Percentiles rank a stretch among this genome's conserved stretches.
Evolutionary conservation across 2,113 vertebrate genomes (phyloP).

Genomic region (Ptyas mucosa): DNA sequence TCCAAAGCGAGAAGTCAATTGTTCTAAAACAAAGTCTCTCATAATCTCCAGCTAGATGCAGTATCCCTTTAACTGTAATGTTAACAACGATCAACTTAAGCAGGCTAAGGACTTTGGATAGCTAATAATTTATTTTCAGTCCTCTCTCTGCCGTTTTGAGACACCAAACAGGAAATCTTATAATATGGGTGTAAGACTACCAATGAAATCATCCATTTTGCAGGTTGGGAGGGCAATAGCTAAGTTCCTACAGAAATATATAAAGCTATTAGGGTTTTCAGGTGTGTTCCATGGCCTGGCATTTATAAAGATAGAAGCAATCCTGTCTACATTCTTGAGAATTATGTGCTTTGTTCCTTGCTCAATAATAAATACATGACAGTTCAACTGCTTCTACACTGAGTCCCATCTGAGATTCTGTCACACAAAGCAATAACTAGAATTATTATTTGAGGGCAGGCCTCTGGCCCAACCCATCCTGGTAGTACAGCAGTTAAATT

Average conservation of each 20-base stretch:
- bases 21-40: background rate
- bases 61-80: background rate
- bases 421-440: no score
- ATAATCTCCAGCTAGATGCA: background rate
- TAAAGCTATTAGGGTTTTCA: background rate
- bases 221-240: background rate
- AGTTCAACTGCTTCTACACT: no score
- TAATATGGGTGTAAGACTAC: background rate
- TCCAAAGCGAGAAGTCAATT: background rate
- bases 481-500: no score
- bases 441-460: no score
- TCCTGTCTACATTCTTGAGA: background rate
- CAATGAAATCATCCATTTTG: background rate
- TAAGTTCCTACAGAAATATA: background rate
- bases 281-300: background rate
- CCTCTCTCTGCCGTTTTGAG: background rate
- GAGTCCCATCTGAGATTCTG: no score
- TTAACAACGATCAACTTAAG: background rate
- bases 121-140: background rate
- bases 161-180: background rate
- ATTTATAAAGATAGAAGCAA: background rate
- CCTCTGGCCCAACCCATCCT: no score
- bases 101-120: background rate
- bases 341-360: no score
- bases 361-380: no score